Evolutionary conservation across 2,797 vertebrate species (phyloP).

Genomic region (Dendrocincla fuliginosa): DNA sequence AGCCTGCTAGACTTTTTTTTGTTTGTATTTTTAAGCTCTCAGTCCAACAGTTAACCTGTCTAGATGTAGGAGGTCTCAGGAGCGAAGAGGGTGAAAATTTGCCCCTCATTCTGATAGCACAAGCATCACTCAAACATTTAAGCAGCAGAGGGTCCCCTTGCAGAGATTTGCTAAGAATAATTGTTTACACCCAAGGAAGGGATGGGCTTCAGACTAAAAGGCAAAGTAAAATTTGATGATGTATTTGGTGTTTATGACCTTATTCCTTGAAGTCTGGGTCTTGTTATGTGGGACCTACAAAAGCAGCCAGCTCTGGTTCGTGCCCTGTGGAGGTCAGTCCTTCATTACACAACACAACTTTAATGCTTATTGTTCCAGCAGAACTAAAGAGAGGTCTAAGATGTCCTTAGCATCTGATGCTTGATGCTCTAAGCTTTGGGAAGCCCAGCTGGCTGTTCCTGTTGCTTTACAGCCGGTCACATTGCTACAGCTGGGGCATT

Average conservation of each 20-base stretch:
- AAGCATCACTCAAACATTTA: background rate
- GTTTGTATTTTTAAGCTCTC: background rate
- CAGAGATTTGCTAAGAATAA: background rate
- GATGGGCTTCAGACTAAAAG: background rate
- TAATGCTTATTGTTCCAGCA: background rate
- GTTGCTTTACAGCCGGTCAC: background rate
- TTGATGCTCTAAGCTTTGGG: background rate
- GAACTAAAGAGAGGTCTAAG: background rate
- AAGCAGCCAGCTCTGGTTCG: background rate
- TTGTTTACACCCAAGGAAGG: background rate
- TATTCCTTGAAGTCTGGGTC: too few relatives aligned
- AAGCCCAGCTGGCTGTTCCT: background rate
- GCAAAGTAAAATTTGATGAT: background rate
- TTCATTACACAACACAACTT: background rate
- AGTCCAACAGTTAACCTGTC: background rate
- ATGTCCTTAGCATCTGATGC: rapidly evolving
- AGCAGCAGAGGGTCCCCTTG: background rate
- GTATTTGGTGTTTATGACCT: background rate
- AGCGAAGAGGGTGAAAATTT: background rate
- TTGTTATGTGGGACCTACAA: background rate
- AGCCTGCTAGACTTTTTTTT: background rate
- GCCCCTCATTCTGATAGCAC: background rate
- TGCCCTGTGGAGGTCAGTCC: background rate
- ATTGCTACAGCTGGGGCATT: background rate
- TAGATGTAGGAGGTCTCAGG: background rate